A percentile compares a stretch with the other conserved stretches of the same genome.
These are phyloP conservation scores for Rhabdophis nuchalis DNA, from an alignment of 2,797 vertebrate genomes.

Conservation along the genomic window DNA sequence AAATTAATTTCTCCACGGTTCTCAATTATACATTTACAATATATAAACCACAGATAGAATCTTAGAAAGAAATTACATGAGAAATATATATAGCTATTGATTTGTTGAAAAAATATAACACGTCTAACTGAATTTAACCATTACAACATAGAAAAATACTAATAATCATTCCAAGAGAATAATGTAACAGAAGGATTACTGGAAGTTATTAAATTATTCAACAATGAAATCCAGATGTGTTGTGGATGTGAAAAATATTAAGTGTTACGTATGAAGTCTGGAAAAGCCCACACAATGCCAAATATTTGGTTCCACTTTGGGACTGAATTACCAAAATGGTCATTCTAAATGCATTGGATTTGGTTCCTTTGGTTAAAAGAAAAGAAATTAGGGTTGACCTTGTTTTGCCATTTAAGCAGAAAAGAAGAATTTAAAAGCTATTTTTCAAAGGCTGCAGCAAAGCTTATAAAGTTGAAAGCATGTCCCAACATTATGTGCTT, in stretches of 20 bases:
- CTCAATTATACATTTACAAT: not conserved
- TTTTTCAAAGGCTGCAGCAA: not conserved
- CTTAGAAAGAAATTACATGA: not conserved
- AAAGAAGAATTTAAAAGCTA: not conserved
- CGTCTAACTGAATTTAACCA: not conserved
- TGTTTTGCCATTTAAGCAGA: not conserved
- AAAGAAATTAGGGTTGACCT: not conserved
- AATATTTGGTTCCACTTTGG: not conserved
- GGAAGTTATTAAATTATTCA: slow-evolving; percentile 14
- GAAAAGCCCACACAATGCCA: not conserved
- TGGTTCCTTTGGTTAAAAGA: not conserved
- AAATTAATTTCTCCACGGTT: not conserved
- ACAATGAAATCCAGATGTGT: slow-evolving; percentile 21
- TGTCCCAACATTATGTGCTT: not conserved
- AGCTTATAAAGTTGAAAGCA: not conserved
- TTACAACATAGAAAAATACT: not conserved
- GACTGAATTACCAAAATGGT: not conserved
- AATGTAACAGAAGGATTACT: slow-evolving; percentile 3
- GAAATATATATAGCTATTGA: not conserved
- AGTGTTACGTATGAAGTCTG: not conserved
- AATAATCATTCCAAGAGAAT: not conserved
- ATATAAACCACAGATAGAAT: not conserved
- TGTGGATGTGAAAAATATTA: slow-evolving; percentile 5
- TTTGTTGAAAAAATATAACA: not conserved
- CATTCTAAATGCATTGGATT: not conserved